Conservation (phyloP, 2,113 vertebrate species). For the Corydoras maculifer region DNA sequence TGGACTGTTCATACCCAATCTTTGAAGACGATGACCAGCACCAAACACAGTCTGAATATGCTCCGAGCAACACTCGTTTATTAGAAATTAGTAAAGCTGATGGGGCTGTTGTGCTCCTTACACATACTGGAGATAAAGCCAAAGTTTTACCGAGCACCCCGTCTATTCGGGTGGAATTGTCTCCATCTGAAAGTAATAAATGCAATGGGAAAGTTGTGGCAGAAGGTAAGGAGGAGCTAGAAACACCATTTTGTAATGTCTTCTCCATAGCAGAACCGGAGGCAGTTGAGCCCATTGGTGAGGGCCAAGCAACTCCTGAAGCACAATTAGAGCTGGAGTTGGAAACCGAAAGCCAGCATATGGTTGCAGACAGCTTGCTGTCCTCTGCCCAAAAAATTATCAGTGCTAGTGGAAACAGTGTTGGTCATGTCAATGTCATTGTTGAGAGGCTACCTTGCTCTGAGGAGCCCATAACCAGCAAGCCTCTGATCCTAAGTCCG, state of each 20-base stretch:
- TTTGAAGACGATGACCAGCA: slow-evolving; percentile 78
- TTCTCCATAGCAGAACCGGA: slow-evolving; percentile 55
- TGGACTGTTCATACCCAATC: slow-evolving; percentile 93
- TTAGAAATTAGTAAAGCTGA: slow-evolving; percentile 34
- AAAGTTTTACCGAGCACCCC: slow-evolving; percentile 61
- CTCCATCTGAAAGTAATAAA: slow-evolving; percentile 57
- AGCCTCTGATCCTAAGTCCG: slow-evolving; percentile 71
- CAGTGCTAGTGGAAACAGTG: slow-evolving; percentile 80
- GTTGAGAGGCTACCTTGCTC: slow-evolving; percentile 89
- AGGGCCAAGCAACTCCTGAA: slow-evolving; percentile 70
- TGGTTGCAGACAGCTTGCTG: slow-evolving; percentile 76
- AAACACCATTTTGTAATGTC: slow-evolving; percentile 59
- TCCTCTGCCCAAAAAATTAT: slow-evolving; percentile 96
- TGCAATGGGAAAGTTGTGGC: slow-evolving; percentile 30
- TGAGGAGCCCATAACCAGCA: slow-evolving; percentile 72
- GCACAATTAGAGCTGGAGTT: slow-evolving; percentile 68
- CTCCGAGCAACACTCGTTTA: slow-evolving; percentile 1
- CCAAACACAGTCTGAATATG: slow-evolving; percentile 35
- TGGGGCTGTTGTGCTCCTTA: slow-evolving; percentile 75
- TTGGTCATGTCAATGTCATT: slow-evolving; percentile 92
- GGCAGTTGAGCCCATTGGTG: slow-evolving; percentile 63
- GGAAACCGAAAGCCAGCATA: slow-evolving; percentile 52
- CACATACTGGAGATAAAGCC: slow-evolving; percentile 56
- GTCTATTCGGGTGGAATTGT: slow-evolving; percentile 74
- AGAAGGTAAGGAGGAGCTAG: slow-evolving; percentile 70